Conservation (phyloP, 2,113 vertebrate species). For the Argyrosomus japonicus region DNA sequence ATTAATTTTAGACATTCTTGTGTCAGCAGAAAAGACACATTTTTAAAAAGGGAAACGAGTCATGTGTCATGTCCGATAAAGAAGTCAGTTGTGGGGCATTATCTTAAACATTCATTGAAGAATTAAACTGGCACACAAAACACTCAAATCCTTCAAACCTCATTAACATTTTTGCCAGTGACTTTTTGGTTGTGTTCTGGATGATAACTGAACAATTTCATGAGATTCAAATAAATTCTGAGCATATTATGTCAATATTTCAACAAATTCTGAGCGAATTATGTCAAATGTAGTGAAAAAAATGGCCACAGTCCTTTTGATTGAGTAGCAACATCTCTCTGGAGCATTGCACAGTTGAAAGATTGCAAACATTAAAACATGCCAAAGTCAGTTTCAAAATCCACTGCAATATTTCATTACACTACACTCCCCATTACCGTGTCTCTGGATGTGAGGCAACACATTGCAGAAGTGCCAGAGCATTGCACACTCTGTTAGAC, state of each 20-base stretch:
- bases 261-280: background rate
- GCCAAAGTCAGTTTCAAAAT: too few species aligned
- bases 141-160: background rate
- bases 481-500: constrained; percentile 98
- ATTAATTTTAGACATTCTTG: background rate
- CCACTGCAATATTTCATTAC: background rate
- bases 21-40: background rate
- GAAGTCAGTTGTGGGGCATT: background rate
- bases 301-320: background rate
- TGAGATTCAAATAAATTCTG: background rate
- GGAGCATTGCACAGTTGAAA: background rate
- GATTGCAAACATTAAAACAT: too few species aligned
- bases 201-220: background rate
- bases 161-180: background rate
- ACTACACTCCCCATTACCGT: constrained; percentile 79
- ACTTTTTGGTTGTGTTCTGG: background rate
- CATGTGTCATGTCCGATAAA: background rate
- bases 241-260: too few species aligned
- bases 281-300: background rate
- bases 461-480: constrained; percentile 95
- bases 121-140: background rate
- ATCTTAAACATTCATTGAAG: background rate
- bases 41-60: background rate
- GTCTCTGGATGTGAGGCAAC: constrained; percentile 98
- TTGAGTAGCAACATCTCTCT: background rate